Base-by-base conservation (phyloP, 2,113 vertebrate genomes). In the Eurypyga helias region DNA sequence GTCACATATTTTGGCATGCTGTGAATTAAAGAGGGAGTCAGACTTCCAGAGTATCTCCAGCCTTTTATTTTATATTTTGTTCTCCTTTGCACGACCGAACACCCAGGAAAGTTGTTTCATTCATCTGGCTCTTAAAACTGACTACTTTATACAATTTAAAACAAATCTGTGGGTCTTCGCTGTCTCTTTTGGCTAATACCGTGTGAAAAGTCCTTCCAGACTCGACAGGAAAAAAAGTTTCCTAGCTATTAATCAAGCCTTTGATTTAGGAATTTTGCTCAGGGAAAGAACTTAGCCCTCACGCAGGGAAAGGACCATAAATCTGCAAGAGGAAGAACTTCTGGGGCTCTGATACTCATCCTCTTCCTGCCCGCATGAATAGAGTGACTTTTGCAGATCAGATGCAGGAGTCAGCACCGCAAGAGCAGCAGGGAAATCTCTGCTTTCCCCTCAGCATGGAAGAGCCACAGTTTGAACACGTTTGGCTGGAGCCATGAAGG, bases 161-260 rank as follows among this genome's bases (percentile, higher is more conserved):
- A 58, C 77, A 84, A 82, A 82, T 65, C 38, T 79, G 26, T 52
- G 26, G 28, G 65, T 65, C 60, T 82, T 96, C 70, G 49, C 70
- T 31, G 28, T 7, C 17, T 87, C 48, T 79, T 83, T 65, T 69
- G 83, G 83, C 23, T 87, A 84, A 84, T 76, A 79, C 57, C 0
- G 3, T 95, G 87, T 82, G 86, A 91, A 85, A 87, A 93, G 65
- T 52, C 65, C 48, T 92, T 71, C 83, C 70, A 78, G 54, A 71
- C 45, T 90, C 4, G 1, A 66, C 5, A 41, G 14, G 88, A 60
- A 92, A 93, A 77, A 96, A 67, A 11, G 55, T 84, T 93, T 90
- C 94, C n/a, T 83, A 69, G 92, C 89, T 79, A 93, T 97, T 97
- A 97, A 96, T 96, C 96, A 96, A 85, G 77, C n/a, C 73, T 82